Conservation (phyloP, 1,140 invertebrate genomes). For the Proctacanthus coquilletti region DNA sequence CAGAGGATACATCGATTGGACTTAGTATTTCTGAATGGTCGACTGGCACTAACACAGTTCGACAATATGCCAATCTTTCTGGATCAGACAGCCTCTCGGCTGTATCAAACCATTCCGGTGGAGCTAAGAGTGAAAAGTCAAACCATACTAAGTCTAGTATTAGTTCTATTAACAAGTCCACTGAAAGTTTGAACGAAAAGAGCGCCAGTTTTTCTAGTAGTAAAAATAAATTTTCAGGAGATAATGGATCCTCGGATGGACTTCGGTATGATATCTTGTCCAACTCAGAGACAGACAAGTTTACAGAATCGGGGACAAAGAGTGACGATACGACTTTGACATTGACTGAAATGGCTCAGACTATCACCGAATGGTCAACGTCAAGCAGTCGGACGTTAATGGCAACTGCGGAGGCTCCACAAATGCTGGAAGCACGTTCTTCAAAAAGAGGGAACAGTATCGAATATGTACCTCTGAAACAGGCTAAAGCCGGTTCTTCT, state of each 20-base stretch:
- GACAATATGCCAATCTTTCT: constrained; percentile 55
- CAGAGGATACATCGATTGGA: constrained; percentile 69
- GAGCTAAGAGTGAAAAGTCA: constrained; percentile 44
- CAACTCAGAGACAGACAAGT: constrained; percentile 37
- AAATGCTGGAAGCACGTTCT: constrained; percentile 1
- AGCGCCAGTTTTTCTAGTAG: constrained; percentile 23
- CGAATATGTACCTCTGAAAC: constrained; percentile 24
- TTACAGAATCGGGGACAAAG: constrained; percentile 37
- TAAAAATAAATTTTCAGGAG: constrained; percentile 20
- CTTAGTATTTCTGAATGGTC: constrained; percentile 72
- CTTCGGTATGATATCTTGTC: constrained; percentile 38
- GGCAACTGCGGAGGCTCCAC: constrained; percentile 25
- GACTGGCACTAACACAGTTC: constrained; percentile 61
- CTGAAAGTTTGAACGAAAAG: constrained; percentile 26
- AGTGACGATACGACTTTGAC: constrained; percentile 42
- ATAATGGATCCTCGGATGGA: constrained; percentile 26
- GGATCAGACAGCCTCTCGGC: constrained; percentile 42
- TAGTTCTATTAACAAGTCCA: constrained; percentile 29
- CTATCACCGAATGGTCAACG: constrained; percentile 43
- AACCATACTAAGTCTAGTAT: constrained; percentile 37
- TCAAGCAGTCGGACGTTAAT: constrained; percentile 41
- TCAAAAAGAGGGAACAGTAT: constrained; percentile 7
- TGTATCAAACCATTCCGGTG: constrained; percentile 35
- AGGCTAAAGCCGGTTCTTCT: constrained; percentile 11
- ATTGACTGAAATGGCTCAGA: constrained; percentile 35